Evolutionary conservation across 2,797 vertebrate genomes (phyloP).

Genomic region (Poecilia wingei): DNA sequence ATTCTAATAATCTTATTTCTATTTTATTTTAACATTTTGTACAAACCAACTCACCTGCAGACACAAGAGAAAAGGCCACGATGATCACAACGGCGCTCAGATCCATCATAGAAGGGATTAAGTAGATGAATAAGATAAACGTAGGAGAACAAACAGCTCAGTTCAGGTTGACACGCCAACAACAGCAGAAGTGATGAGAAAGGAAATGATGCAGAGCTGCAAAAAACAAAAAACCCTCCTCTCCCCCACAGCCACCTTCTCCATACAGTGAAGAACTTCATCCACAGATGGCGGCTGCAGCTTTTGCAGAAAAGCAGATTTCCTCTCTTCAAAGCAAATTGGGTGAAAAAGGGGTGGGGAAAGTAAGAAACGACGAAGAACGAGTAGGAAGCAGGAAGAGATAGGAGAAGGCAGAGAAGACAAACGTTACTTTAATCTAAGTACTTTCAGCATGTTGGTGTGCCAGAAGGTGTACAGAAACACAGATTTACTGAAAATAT

Average conservation of each 20-base stretch:
- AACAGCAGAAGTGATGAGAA: constrained; percentile 63
- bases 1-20: background rate
- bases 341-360: constrained; percentile 46
- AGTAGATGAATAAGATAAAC: constrained; percentile 9
- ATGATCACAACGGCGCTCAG: constrained; percentile 41
- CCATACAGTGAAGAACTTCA: constrained; percentile 65
- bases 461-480: background rate
- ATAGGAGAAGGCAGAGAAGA: constrained; percentile 57
- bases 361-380: constrained; percentile 43
- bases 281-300: constrained; percentile 45
- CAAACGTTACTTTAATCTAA: constrained; percentile 21
- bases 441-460: background rate
- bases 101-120: constrained; percentile 56
- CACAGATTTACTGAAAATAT: background rate
- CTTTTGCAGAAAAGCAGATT: constrained; percentile 75
- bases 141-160: constrained; percentile 12
- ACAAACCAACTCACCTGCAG: constrained; percentile 43
- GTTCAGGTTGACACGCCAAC: constrained; percentile 29
- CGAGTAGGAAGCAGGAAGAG: constrained; percentile 52
- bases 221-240: constrained; percentile 24
- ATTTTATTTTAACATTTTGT: background rate
- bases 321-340: constrained; percentile 81
- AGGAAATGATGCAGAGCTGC: constrained; percentile 76
- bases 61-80: constrained; percentile 35
- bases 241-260: constrained; percentile 40